Conservation (phyloP, 2,888 invertebrate species). For the Cryptocheilus praepositus region DNA sequence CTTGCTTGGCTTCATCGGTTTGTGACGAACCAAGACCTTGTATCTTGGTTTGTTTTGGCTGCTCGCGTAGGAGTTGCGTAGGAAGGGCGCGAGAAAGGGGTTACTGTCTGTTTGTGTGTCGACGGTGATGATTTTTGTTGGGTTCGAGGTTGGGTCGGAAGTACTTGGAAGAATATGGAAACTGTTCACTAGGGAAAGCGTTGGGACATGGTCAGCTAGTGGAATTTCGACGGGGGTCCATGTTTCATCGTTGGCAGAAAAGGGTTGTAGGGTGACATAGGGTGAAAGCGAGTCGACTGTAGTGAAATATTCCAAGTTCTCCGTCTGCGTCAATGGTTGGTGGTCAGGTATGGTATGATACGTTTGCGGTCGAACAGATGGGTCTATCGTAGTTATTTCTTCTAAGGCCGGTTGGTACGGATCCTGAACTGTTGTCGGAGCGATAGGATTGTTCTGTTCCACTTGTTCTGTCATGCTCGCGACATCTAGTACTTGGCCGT, state of each 20-base stretch:
- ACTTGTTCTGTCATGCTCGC: constrained; percentile 29
- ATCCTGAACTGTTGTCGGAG: constrained; percentile 43
- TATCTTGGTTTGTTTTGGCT: constrained; percentile 30
- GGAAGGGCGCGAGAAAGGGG: constrained; percentile 41
- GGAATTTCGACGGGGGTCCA: neutral
- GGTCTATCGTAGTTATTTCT: constrained; percentile 9
- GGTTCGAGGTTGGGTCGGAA: too few relatives aligned
- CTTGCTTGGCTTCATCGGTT: constrained; percentile 20
- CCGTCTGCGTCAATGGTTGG: too few relatives aligned
- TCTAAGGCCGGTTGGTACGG: constrained; percentile 39
- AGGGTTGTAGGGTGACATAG: too few relatives aligned
- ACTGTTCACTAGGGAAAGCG: too few relatives aligned
- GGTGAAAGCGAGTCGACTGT: too few relatives aligned
- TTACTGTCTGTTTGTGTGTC: constrained; percentile 18
- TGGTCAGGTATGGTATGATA: neutral
- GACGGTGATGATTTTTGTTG: too few relatives aligned
- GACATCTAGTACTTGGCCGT: constrained; percentile 1
- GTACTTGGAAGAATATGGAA: neutral
- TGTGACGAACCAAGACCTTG: constrained; percentile 35
- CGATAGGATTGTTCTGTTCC: constrained; percentile 31
- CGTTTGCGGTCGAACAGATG: neutral
- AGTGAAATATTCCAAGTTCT: too few relatives aligned
- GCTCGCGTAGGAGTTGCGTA: neutral
- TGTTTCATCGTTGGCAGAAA: too few relatives aligned
- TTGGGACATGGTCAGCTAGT: too few relatives aligned